Percentiles rank a stretch among this genome's conserved stretches.
phyloP scores from a whole-genome alignment of 2,888 invertebrate genomes.

The Hoplodrina ambigua region DNA sequence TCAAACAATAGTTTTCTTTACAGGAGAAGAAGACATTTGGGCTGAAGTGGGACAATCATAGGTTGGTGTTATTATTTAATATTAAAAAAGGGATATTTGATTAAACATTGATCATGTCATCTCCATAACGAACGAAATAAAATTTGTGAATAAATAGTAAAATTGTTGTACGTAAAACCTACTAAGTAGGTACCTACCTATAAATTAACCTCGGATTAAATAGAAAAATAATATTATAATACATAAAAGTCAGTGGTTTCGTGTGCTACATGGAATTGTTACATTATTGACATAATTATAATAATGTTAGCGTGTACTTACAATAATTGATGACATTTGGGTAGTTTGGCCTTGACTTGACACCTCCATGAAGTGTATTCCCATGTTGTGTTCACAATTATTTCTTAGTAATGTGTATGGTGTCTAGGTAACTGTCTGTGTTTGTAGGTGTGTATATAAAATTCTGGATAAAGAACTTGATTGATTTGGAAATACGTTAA shows the following conservation, averaged over 20 bases:
- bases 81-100: no score
- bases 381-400: not conserved
- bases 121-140: no score
- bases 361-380: constrained; percentile 14
- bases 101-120: no score
- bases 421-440: not conserved
- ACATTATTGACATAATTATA: constrained; percentile 20
- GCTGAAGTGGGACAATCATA: no score
- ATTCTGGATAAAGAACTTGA: not conserved
- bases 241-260: not conserved
- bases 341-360: constrained; percentile 35
- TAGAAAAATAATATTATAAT: not conserved
- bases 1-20: no score
- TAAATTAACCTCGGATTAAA: not conserved
- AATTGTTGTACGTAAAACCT: no score
- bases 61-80: no score
- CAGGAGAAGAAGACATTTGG: no score
- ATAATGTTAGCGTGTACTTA: constrained; percentile 17
- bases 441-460: no score
- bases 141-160: no score
- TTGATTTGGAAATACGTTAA: not conserved
- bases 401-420: not conserved
- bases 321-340: constrained; percentile 23
- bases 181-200: no score
- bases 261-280: constrained; percentile 23